Base-by-base conservation (phyloP, 92 coral and sea anemone species). In the Zoanthus sansibaricus region DNA sequence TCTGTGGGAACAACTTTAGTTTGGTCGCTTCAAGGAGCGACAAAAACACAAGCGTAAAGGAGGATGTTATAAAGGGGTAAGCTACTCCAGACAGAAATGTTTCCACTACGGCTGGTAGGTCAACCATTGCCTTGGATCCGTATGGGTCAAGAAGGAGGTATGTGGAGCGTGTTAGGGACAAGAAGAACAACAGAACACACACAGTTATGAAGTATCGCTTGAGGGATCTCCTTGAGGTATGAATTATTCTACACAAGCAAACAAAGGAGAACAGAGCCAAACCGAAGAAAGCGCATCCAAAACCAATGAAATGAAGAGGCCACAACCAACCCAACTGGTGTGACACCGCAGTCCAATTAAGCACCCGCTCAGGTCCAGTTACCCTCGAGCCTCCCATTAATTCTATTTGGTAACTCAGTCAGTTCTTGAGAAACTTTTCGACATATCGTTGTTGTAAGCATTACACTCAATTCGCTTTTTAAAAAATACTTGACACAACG, bases 21-120 rank as follows among this genome's bases (percentile, higher is more conserved):
- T 62, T 80, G 75, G 85, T 69, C 14, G 85, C 85, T 16, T 80
- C 75, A 14, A 80, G 71, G 61, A 80, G 72, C 20, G 85, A 80
- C 17, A 80, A 59, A 64, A 80, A 80, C 7, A 80, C 85, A 74
- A 80, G 10, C 1, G 75, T 64, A 56, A 80, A 80, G 62, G 75
- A 48, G 21, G 85, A 80, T 15, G 75, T 80, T 80, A 80, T 46
- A 46, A 46, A 80, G 4, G 85, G 85, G 25, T 80, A 80, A 2
- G 75, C 62, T 6, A 44, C 44, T 21, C 85, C 85, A 21, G 85
- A 31, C 6, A 80, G 45, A 33, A 80, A 21, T 9, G 75, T 17
- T 67, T 80, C 85, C 58, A 80, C 62, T 5, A 71, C 44, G 55
- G 85, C 74, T 47, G 85, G 85, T 46, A 80, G 58, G 75, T 80